Evolutionary conservation across 1,140 invertebrate genomes (phyloP), one percentile per base, ranked within the genome.

Genomic region (Bicyclus anynana): DNA sequence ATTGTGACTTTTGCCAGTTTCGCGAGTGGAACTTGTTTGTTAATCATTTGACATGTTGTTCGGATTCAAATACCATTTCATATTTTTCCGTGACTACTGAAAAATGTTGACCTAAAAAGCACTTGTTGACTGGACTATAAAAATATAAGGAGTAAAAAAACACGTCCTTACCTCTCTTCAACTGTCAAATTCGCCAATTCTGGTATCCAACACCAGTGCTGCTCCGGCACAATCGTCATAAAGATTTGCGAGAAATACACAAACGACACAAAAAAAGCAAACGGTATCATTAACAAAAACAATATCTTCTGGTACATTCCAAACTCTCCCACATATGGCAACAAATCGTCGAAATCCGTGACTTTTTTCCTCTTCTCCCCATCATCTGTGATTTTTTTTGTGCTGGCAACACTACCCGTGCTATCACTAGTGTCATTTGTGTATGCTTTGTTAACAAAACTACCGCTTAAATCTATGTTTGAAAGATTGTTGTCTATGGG

Each of bases 211-310:
- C 95, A 96, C 95, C 95, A 96, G 80, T 96, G 93, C 53, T 94
- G 90, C 38, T 95, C 94, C 1, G 95, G 95, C 42, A 92, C 91
- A 2, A 96, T 83, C 0, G 95, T 95, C 75, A 96, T 94, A 71
- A 96, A 97, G 29, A 97, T 95, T 89, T 96, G 95, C 14, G 94
- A 93, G 75, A 97, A 97, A 78, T 96, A 96, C 1, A 96, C 94
- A 80, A 95, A 96, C 0, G 94, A 94, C 10, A 96, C 94, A 75
- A 95, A 96, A 81, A 95, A 95, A 2, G 94, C 92, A 72, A 97
- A 96, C 0, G 95, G 95, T 38, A 96, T 95, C 92, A 97, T 95
- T 56, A 96, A 80, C 1, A 96, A 73, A 70, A 97, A 97, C 4
- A 97, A 84, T 7, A 96, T 90, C 82, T 94, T 95, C 78, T 98